These are phyloP conservation scores for Scaptomyza tumidula DNA, from an alignment of 2,888 invertebrate species.

Conservation along the genomic window DNA sequence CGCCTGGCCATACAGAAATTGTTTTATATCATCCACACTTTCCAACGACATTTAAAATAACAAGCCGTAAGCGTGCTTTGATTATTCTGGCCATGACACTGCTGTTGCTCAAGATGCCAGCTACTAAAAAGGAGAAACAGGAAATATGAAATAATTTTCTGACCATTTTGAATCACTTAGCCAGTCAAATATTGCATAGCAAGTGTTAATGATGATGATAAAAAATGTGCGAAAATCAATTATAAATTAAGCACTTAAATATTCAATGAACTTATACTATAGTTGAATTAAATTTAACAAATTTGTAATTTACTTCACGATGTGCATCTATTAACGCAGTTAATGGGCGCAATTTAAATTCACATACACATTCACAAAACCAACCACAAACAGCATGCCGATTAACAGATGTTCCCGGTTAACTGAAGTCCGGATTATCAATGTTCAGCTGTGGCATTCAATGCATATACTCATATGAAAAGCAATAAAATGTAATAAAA, in stretches of 20 bases:
- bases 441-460: background rate
- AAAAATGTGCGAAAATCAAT: background rate
- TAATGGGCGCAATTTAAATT: background rate
- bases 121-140: background rate
- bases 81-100: background rate
- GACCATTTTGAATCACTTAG: background rate
- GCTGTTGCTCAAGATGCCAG: background rate
- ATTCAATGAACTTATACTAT: background rate
- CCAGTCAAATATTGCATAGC: background rate
- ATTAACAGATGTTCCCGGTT: constrained; percentile 3
- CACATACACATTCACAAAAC: background rate
- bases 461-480: background rate
- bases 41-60: constrained; percentile 64
- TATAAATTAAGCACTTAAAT: background rate
- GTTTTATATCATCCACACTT: constrained; percentile 65
- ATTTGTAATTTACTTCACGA: background rate
- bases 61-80: constrained; percentile 33
- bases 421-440: constrained; percentile 1
- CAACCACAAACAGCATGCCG: background rate
- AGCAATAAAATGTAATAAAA: background rate
- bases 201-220: background rate
- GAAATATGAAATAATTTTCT: background rate
- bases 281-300: background rate
- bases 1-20: constrained; percentile 35
- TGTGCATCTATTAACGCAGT: background rate